Evolutionary conservation across 92 coral and sea anemone genomes (phyloP), one percentile per base, ranked within the genome.

Genomic region (Nematostella vectensis): DNA sequence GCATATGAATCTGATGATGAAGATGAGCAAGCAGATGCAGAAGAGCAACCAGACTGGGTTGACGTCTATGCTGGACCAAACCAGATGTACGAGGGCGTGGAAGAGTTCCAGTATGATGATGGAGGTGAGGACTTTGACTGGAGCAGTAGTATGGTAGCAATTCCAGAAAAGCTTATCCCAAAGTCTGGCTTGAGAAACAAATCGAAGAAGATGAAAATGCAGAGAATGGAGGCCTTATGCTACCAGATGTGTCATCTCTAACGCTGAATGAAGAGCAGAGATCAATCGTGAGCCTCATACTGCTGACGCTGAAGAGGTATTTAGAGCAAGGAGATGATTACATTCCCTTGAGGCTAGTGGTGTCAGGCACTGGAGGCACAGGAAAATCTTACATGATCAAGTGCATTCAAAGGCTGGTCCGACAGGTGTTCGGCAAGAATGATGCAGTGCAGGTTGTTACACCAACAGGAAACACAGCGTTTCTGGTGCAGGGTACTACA

Each of bases 11-110:
- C 18, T 33, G 63, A 71, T 15, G 58, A 30, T 25, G 57, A 61
- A 0, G 69, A 70, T 25, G 47, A 50, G 29, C 59, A 50, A 9
- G 29, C 11, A 13, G 76, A 43, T 2, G 63, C 67, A 57, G 67
- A 29, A 19, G 42, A 70, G 4, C 69, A 70, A 30, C 68, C 62
- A 38, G 76, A 69, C 25, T 69, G 76, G 69, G 62, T 69, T 11
- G 68, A 60, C 25, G 55, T 60, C 33, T 69, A 69, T 69, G 76
- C 62, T 37, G 62, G 61, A 3, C 68, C 49, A 16, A 59, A 59
- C 54, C 68, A 59, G 44, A 30, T 21, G 18, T 69, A 36, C 23
- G 68, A 69, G 25, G 69, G 69, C 42, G 31, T 48, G 39, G 50
- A 26, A 43, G 74, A 59, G 19, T 69, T 69, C 29, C 45, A 69